Percentiles rank a stretch among this genome's conserved stretches.
These are phyloP conservation scores for Andrena chrysosceles DNA, from an alignment of 2,888 invertebrate species.

Conservation along the genomic window DNA sequence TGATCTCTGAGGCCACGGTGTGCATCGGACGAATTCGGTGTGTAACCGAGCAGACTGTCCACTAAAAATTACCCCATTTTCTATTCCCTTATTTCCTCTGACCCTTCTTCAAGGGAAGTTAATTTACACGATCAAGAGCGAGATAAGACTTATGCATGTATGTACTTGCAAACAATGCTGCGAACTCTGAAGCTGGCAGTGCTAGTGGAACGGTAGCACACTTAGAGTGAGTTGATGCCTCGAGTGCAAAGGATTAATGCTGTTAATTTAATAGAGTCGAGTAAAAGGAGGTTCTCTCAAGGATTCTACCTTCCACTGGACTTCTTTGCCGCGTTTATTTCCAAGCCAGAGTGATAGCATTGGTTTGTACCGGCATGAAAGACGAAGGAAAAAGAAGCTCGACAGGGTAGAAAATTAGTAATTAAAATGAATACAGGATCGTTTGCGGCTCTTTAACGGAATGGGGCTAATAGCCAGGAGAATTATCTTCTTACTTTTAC, in stretches of 20 bases:
- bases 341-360: constrained; percentile 16
- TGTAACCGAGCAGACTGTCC: constrained; percentile 8
- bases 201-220: background rate
- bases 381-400: background rate
- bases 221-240: constrained; percentile 26
- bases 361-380: constrained; percentile 1
- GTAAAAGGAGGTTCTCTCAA: constrained; percentile 23
- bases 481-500: background rate
- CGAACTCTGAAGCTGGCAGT: background rate
- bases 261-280: constrained; percentile 51
- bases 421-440: background rate
- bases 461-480: background rate
- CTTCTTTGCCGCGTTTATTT: background rate
- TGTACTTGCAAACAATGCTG: constrained; percentile 35
- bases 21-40: background rate
- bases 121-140: constrained; percentile 37
- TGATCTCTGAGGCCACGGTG: background rate
- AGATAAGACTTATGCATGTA: constrained; percentile 23
- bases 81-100: constrained; percentile 2
- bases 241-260: constrained; percentile 50
- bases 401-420: background rate
- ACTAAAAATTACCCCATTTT: constrained; percentile 28
- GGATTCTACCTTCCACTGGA: constrained; percentile 8
- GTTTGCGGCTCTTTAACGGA: background rate
- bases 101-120: constrained; percentile 31